Percentiles rank a stretch among this genome's conserved stretches.
phyloP scores from a whole-genome alignment of 2,797 vertebrate species.

The Garrulus glandarius region DNA sequence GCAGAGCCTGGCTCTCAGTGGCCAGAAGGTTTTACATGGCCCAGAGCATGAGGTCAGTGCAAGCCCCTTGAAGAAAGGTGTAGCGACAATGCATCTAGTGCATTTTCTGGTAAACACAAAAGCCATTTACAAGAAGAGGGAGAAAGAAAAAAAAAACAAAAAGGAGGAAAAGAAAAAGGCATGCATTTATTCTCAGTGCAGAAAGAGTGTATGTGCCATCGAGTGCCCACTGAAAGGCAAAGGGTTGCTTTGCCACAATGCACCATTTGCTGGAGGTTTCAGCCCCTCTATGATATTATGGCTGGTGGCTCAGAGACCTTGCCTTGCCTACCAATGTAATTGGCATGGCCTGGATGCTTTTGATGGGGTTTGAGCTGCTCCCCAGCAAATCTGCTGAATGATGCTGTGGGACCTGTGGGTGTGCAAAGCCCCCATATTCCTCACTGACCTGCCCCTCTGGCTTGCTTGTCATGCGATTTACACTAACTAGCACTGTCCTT shows the following conservation, averaged over 20 bases:
- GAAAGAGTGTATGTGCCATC: background rate
- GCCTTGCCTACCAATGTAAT: slow-evolving; percentile 21
- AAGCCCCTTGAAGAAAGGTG: slow-evolving; percentile 44
- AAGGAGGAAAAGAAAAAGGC: background rate
- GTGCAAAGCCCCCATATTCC: background rate
- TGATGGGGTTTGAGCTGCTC: background rate
- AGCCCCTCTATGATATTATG: slow-evolving; percentile 51
- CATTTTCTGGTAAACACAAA: slow-evolving; percentile 45
- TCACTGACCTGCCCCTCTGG: background rate
- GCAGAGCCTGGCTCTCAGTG: slow-evolving; percentile 13
- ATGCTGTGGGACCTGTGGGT: background rate
- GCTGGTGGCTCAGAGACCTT: slow-evolving; percentile 4
- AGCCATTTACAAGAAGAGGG: background rate
- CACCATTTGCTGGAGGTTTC: slow-evolving; percentile 27
- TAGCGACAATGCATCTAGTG: slow-evolving; percentile 16
- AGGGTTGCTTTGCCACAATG: slow-evolving; percentile 32
- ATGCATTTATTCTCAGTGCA: slow-evolving; percentile 10
- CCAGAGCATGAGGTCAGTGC: slow-evolving; percentile 47
- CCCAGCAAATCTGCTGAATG: background rate
- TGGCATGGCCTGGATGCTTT: slow-evolving; percentile 17
- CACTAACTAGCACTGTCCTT: slow-evolving; percentile 54
- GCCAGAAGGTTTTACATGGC: slow-evolving; percentile 52
- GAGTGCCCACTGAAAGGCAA: slow-evolving; percentile 21
- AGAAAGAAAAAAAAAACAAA: background rate
- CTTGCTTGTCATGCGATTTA: slow-evolving; percentile 34